A percentile compares a stretch with the other conserved stretches of the same genome.
Evolutionary conservation across 2,797 vertebrate genomes (phyloP).

Genomic region (Columba guinea): DNA sequence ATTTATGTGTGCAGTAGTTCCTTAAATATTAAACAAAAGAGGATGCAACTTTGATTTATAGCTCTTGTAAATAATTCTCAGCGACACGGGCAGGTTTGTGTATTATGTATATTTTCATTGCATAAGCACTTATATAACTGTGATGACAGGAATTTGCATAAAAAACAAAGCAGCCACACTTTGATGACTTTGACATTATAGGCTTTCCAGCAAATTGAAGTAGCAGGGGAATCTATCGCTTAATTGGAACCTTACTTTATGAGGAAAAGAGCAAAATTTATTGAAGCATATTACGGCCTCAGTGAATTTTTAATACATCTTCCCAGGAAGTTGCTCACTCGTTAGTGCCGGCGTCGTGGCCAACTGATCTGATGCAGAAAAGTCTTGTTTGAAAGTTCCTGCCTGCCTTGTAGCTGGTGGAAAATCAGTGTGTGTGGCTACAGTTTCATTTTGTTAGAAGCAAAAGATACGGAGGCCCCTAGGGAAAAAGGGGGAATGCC

Average conservation of each 20-base stretch:
- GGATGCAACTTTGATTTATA: slow-evolving; percentile 16
- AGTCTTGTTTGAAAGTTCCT: background rate
- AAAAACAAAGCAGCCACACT: background rate
- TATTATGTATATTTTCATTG: slow-evolving; percentile 16
- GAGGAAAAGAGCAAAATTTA: background rate
- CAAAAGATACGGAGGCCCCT: background rate
- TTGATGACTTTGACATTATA: background rate
- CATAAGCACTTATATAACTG: slow-evolving; percentile 24
- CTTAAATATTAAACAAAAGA: background rate
- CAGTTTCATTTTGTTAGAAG: background rate
- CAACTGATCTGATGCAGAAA: background rate
- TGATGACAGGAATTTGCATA: background rate
- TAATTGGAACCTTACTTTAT: background rate
- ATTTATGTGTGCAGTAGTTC: background rate
- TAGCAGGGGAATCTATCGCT: background rate
- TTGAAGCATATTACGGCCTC: background rate
- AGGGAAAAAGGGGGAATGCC: background rate
- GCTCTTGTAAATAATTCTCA: background rate
- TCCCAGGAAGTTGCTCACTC: background rate
- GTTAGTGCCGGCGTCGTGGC: background rate
- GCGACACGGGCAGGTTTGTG: background rate
- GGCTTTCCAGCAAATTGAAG: background rate
- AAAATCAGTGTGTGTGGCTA: background rate
- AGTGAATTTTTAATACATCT: background rate
- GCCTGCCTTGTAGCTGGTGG: background rate